Evolutionary conservation across 2,888 invertebrate species (phyloP).

Genomic region (Andrena chrysosceles): DNA sequence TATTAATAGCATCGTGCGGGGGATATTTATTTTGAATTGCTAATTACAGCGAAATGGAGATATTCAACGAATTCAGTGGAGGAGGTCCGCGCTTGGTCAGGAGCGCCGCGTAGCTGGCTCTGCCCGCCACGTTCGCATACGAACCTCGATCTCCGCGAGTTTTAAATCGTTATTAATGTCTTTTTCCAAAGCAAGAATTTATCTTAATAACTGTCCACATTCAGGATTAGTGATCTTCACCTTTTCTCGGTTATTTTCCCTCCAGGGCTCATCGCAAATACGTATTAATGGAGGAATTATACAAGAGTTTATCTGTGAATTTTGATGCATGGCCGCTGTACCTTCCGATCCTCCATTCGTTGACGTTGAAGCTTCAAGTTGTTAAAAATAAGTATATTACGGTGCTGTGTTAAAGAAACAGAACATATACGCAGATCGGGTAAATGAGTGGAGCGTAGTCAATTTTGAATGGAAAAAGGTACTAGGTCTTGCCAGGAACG

Average conservation of each 20-base stretch:
- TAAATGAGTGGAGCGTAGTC: background rate
- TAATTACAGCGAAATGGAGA: slow-evolving; percentile 15
- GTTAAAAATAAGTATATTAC: background rate
- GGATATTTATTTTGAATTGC: slow-evolving; percentile 29
- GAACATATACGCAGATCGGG: background rate
- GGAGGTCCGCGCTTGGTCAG: slow-evolving; percentile 20
- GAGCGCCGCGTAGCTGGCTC: background rate
- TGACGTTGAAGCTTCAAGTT: background rate
- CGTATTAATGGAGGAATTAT: slow-evolving; percentile 59
- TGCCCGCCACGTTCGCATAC: background rate
- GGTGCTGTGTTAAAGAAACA: slow-evolving; percentile 4
- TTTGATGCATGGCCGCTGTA: slow-evolving; percentile 19
- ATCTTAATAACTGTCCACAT: slow-evolving; percentile 24
- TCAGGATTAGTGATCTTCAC: slow-evolving; percentile 15
- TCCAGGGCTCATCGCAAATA: slow-evolving; percentile 36
- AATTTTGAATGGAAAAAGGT: slow-evolving; percentile 57
- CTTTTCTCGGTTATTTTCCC: slow-evolving; percentile 23
- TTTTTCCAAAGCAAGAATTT: slow-evolving; percentile 16
- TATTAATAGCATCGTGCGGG: slow-evolving; percentile 7
- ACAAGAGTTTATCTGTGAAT: slow-evolving; percentile 27
- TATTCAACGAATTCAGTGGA: slow-evolving; percentile 19
- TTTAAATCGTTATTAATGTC: slow-evolving; percentile 24
- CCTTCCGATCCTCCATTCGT: slow-evolving; percentile 3
- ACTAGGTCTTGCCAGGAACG: slow-evolving; percentile 55
- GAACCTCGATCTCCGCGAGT: background rate